phyloP scores from a whole-genome alignment of 2,888 invertebrate species.

The Nymphalis c-album region DNA sequence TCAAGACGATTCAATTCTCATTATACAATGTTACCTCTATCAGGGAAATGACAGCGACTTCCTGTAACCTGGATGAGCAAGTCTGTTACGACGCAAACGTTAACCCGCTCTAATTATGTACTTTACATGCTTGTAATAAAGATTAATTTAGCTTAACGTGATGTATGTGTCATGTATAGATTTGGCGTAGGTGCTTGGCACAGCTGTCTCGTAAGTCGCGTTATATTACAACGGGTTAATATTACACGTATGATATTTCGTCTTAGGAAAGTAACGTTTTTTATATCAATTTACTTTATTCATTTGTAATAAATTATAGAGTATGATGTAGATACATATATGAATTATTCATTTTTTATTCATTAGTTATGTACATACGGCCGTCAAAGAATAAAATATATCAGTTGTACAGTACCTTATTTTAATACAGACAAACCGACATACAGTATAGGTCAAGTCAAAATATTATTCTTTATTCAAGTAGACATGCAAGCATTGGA shows the following conservation, averaged over 20 bases:
- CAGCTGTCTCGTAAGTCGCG: constrained; percentile 40
- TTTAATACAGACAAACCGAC: too few species aligned
- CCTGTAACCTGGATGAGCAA: constrained; percentile 40
- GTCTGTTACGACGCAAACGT: constrained; percentile 12
- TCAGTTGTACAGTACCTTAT: too few species aligned
- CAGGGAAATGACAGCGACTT: constrained; percentile 43
- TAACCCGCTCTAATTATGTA: constrained; percentile 7
- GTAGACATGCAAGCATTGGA: too few species aligned
- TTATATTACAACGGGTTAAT: constrained; percentile 28
- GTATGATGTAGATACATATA: too few species aligned
- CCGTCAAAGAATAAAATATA: too few species aligned
- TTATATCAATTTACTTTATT: neutral
- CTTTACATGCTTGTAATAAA: constrained; percentile 17
- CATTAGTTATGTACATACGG: too few species aligned
- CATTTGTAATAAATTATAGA: neutral
- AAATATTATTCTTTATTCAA: too few species aligned
- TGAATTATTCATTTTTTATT: too few species aligned
- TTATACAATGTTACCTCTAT: constrained; percentile 27
- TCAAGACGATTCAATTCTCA: constrained; percentile 23
- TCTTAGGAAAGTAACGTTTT: constrained; percentile 9
- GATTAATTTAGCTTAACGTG: constrained; percentile 16
- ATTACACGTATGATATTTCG: constrained; percentile 20
- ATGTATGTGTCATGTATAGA: constrained; percentile 9
- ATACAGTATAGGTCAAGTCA: too few species aligned
- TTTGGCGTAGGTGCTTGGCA: constrained; percentile 37